Percentiles rank a stretch among this genome's conserved stretches.
Conservation (phyloP, 2,797 vertebrate genomes). For the Psittacula echo region DNA sequence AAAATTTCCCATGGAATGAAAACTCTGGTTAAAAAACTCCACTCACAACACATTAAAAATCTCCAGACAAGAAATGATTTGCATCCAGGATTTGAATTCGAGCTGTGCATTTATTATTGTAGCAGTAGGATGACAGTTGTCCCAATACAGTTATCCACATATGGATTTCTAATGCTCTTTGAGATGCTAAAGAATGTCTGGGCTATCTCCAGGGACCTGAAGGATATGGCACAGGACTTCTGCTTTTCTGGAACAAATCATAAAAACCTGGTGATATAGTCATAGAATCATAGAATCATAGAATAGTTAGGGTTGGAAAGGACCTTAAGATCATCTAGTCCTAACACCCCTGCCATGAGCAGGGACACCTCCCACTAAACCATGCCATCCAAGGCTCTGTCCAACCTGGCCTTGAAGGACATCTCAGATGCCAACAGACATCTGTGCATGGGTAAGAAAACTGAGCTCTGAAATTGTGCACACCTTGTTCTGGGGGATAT, state of each 20-base stretch:
- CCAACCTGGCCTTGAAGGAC: neutral
- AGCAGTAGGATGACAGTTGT: neutral
- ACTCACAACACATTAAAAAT: neutral
- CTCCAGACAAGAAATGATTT: neutral
- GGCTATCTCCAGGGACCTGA: neutral
- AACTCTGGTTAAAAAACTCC: neutral
- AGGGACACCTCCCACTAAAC: too few species aligned
- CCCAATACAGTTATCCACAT: accelerated
- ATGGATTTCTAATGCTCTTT: neutral
- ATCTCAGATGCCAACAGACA: neutral
- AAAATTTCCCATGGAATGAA: neutral
- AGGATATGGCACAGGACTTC: neutral
- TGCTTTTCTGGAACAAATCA: neutral
- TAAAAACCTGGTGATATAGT: neutral
- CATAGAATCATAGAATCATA: too few species aligned
- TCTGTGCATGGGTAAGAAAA: neutral
- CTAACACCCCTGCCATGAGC: too few species aligned
- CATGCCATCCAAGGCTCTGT: too few species aligned
- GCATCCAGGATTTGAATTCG: neutral
- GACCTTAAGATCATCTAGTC: too few species aligned
- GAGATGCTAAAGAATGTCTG: neutral
- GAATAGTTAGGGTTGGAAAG: too few species aligned
- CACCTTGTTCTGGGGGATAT: neutral
- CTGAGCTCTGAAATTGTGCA: neutral
- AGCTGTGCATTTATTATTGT: neutral